phyloP scores from a whole-genome alignment of 2,113 vertebrate genomes.

The Spea bombifrons region DNA sequence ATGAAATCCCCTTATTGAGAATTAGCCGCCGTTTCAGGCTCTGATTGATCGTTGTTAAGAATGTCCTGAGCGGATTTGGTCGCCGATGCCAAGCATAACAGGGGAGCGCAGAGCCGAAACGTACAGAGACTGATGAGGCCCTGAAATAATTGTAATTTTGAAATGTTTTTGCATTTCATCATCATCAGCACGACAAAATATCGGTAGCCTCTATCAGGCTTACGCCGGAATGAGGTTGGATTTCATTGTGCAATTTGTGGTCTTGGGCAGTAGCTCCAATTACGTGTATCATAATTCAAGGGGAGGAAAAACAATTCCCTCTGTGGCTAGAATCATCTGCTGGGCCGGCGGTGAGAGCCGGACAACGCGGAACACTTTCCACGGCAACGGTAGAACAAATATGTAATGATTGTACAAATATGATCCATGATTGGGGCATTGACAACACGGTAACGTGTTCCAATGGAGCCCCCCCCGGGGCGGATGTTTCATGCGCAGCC shows the following conservation, averaged over 20 bases:
- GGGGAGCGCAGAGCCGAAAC: neutral
- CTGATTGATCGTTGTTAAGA: slow-evolving; percentile 30
- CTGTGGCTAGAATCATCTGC: too few relatives aligned
- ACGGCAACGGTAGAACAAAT: too few relatives aligned
- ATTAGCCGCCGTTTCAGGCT: slow-evolving; percentile 13
- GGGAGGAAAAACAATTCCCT: too few relatives aligned
- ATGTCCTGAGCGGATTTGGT: neutral
- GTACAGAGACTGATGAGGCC: slow-evolving; percentile 15
- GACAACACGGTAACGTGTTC: too few relatives aligned
- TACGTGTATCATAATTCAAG: neutral
- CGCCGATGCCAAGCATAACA: slow-evolving; percentile 22
- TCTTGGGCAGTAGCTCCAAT: neutral
- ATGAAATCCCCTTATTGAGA: slow-evolving; percentile 40
- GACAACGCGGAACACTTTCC: too few relatives aligned
- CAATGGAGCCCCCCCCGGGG: too few relatives aligned
- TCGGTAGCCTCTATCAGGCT: neutral
- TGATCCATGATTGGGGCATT: too few relatives aligned
- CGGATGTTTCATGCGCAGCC: too few relatives aligned
- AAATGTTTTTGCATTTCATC: neutral
- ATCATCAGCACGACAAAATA: slow-evolving; percentile 1
- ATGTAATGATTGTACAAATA: too few relatives aligned
- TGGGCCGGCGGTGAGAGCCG: too few relatives aligned
- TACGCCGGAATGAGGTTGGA: slow-evolving; percentile 17
- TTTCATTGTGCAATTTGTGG: slow-evolving; percentile 12
- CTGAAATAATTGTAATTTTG: slow-evolving; percentile 22